Conservation (phyloP, 1,140 invertebrate species). For the Ooceraea biroi region DNA sequence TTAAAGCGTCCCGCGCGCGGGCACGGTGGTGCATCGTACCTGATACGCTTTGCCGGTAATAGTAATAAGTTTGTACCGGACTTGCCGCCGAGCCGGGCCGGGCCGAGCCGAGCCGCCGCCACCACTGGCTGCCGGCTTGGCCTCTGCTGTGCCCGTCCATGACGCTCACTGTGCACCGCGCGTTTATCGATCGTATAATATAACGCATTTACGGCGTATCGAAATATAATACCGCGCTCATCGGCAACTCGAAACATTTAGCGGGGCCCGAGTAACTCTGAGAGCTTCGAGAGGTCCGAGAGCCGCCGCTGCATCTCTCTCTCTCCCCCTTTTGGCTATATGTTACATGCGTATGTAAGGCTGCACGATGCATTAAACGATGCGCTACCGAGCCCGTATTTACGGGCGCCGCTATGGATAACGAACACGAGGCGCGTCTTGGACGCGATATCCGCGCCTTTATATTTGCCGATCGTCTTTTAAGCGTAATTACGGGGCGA, state of each 20-base stretch:
- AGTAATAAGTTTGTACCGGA: constrained; percentile 74
- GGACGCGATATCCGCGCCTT: constrained; percentile 17
- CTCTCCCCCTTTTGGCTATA: background rate
- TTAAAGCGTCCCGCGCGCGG: constrained; percentile 68
- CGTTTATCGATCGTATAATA: constrained; percentile 74
- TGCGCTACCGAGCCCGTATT: constrained; percentile 29
- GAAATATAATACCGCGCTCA: constrained; percentile 71
- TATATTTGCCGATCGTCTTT: constrained; percentile 55
- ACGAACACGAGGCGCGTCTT: constrained; percentile 25
- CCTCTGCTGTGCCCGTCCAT: constrained; percentile 49
- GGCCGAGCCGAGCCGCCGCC: constrained; percentile 23
- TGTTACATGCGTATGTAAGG: constrained; percentile 40
- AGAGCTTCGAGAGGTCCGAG: constrained; percentile 64
- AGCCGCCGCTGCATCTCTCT: constrained; percentile 1
- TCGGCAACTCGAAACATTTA: constrained; percentile 71
- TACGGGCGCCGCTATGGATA: constrained; percentile 10
- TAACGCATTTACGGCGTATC: constrained; percentile 75
- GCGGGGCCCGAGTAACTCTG: constrained; percentile 72
- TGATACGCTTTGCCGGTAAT: constrained; percentile 73
- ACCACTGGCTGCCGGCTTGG: background rate
- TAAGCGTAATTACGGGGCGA: constrained; percentile 47
- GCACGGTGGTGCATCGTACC: constrained; percentile 53
- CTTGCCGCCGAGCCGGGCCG: constrained; percentile 51
- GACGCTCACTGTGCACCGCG: constrained; percentile 66
- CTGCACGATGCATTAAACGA: constrained; percentile 41